Conservation (phyloP, 2,888 invertebrate species). For the Strigamia crassipes region DNA sequence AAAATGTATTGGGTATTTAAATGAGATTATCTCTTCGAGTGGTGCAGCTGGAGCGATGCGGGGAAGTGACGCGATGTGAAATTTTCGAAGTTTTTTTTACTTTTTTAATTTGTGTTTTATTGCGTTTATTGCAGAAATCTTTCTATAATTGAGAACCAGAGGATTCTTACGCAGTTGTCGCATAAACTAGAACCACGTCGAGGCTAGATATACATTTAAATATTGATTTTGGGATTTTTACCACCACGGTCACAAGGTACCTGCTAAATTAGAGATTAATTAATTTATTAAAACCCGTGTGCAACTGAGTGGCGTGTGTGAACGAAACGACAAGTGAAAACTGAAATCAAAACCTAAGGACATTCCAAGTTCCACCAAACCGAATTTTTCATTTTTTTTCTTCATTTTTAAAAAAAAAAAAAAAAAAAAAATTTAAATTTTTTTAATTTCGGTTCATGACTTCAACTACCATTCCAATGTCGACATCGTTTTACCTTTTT, state of each 20-base stretch:
- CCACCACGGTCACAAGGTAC: slow-evolving; percentile 35
- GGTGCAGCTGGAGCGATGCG: no score
- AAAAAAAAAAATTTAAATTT: no score
- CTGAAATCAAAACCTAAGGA: slow-evolving; percentile 3
- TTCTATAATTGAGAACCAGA: slow-evolving; percentile 77
- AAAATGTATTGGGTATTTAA: no score
- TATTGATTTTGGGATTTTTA: no score
- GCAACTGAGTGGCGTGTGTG: not conserved
- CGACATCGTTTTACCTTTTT: not conserved
- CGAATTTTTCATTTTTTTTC: slow-evolving; percentile 10
- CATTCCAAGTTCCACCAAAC: not conserved
- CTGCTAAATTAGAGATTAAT: slow-evolving; percentile 41
- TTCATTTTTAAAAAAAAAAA: no score
- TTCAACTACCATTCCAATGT: not conserved
- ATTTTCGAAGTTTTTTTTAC: no score
- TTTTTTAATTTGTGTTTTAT: not conserved
- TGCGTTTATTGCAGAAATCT: slow-evolving; percentile 43
- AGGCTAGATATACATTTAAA: slow-evolving; percentile 22
- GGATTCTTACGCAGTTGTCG: slow-evolving; percentile 75
- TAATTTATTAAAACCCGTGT: slow-evolving; percentile 5
- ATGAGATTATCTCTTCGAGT: no score
- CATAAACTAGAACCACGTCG: slow-evolving; percentile 69
- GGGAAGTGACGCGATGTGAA: not conserved
- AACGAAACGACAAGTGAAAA: not conserved
- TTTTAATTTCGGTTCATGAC: not conserved